Evolutionary conservation across 2,113 vertebrate genomes (phyloP), one percentile per base, ranked within the genome.

Genomic region (Sceloporus undulatus): DNA sequence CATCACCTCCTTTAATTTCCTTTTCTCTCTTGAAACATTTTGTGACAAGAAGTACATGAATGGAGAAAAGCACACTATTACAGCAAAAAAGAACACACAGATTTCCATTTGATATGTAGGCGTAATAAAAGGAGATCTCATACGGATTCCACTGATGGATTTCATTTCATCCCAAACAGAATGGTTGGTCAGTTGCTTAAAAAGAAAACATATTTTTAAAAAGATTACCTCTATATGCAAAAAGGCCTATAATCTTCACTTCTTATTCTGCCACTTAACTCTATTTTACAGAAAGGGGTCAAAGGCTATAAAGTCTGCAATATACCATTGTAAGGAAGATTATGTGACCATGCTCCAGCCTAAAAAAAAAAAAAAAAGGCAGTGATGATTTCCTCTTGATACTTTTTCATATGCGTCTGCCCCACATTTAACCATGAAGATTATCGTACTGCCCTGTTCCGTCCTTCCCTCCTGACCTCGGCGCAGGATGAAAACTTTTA

Each of bases 1-100:
- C 98, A 98, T 98, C 85, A 98, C 87, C 42, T 98, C 97, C 91
- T 98, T 98, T 52, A 98, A 96, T 62, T 84, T 84, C 90, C 95
- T 92, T 34, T 92, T 94, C 88, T 97, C 95, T 73, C 85, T 85
- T 21, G 71, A 73, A 10, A 96, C 27, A 59, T 91, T 95, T 77
- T 93, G 62, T 0, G 96, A 94, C 5, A 91, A 2, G 0, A 94
- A 95, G 79, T 96, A 92, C 82, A 94, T 85, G 74, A 80, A 86
- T 0, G 92, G 92, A 77, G 81, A 86, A 85, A 95, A 94, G 87
- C 70, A 95, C 38, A 94, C 0, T 0, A 88, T 0, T 4, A 66
- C 2, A 48, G 65, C 40, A 40, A 92, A 14, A 2, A 93, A 29
- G 78, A 92, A 82, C 56, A 78, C 84, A 1, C 86, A 0, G 6